Evolutionary conservation across 2,113 vertebrate genomes (phyloP).

Genomic region (Lycaon pictus): DNA sequence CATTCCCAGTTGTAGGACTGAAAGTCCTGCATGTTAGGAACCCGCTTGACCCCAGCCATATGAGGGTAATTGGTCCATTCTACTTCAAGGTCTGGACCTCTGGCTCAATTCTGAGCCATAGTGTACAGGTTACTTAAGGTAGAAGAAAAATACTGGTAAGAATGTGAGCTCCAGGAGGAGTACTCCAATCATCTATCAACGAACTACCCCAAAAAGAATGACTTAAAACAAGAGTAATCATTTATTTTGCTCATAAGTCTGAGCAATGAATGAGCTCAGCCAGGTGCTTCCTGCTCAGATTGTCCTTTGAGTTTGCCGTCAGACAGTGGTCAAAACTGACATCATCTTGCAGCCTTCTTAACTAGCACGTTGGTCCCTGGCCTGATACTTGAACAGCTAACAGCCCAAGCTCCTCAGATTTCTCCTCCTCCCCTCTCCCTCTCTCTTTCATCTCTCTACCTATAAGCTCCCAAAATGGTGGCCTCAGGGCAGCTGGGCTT

Average conservation of each 20-base stretch:
- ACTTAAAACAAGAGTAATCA: not conserved
- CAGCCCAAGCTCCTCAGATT: not conserved
- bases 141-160: not conserved
- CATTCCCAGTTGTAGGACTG: not conserved
- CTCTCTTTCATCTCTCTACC: not conserved
- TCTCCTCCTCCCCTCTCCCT: not conserved
- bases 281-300: not conserved
- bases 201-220: not conserved
- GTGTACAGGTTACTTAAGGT: not conserved
- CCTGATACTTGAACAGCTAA: not conserved
- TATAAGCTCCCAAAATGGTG: not conserved
- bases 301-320: not conserved
- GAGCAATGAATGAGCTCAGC: not conserved
- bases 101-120: not conserved
- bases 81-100: not conserved
- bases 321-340: not conserved
- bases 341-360: slow-evolving; percentile 1
- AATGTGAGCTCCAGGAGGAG: not conserved
- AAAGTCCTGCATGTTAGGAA: not conserved
- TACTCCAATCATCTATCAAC: not conserved
- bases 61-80: not conserved
- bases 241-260: not conserved
- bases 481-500: not conserved
- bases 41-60: not conserved
- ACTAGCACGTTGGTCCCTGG: not conserved